A percentile compares a stretch with the other conserved stretches of the same genome.
phyloP scores from a whole-genome alignment of 2,888 invertebrate species.

The Drosophila incognita region DNA sequence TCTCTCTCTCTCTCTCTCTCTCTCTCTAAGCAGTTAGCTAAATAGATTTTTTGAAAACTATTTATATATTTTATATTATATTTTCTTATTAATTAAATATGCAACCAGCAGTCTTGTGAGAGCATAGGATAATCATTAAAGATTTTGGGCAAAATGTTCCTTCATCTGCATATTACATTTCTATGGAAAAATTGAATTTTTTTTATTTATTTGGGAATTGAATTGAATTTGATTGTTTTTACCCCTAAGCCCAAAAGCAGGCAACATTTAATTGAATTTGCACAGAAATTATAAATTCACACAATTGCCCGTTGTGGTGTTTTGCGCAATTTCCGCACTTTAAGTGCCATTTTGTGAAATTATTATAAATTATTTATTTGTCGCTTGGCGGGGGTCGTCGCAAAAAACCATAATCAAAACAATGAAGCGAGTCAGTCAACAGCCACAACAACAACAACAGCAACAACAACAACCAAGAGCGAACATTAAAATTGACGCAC shows the following conservation, averaged over 20 bases:
- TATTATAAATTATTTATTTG: conserved; percentile 71
- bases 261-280: conserved; percentile 61
- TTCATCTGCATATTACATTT: conserved; percentile 29
- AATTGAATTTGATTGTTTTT: conserved; percentile 28
- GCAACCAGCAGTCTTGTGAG: background rate
- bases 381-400: conserved; percentile 18
- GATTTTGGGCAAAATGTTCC: conserved; percentile 5
- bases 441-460: conserved; percentile 18
- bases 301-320: conserved; percentile 47
- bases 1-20: background rate
- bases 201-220: conserved; percentile 12
- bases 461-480: conserved; percentile 19
- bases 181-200: conserved; percentile 13
- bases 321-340: conserved; percentile 68
- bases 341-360: conserved; percentile 69
- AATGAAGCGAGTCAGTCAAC: conserved; percentile 36
- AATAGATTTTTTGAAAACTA: background rate
- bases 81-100: background rate
- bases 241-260: conserved; percentile 4
- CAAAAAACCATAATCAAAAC: conserved; percentile 45
- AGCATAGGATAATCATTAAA: conserved; percentile 14
- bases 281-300: conserved; percentile 60
- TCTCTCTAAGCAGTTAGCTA: background rate
- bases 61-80: too few relatives aligned
- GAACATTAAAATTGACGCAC: conserved; percentile 62